Conservation (phyloP, 2,113 vertebrate species). For the Ceuthmochares aereus region DNA sequence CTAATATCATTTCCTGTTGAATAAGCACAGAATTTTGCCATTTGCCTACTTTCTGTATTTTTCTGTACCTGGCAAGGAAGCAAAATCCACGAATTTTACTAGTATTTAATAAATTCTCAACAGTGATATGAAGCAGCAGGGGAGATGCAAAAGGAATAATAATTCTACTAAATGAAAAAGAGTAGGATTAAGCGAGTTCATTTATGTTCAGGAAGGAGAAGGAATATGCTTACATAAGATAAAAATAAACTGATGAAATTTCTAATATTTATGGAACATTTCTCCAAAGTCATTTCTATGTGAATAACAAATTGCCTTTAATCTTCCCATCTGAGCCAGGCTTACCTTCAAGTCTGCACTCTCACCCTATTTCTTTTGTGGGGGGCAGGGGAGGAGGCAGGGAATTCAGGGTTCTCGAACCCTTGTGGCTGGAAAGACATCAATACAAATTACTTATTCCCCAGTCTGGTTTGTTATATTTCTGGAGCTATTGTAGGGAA, state of each 20-base stretch:
- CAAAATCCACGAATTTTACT: constrained; percentile 69
- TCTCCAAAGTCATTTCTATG: constrained; percentile 62
- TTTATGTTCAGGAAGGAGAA: constrained; percentile 72
- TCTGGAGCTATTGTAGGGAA: constrained; percentile 5
- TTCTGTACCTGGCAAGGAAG: constrained; percentile 59
- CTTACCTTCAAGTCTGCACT: constrained; percentile 32
- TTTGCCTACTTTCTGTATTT: constrained; percentile 59
- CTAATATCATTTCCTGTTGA: constrained; percentile 53
- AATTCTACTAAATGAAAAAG: constrained; percentile 78
- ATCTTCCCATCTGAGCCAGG: constrained; percentile 50
- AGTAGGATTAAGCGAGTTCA: constrained; percentile 53
- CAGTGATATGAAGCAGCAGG: constrained; percentile 73
- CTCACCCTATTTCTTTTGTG: neutral
- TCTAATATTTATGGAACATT: constrained; percentile 64
- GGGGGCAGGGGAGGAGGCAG: neutral
- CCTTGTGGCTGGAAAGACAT: neutral
- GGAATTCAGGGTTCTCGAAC: neutral
- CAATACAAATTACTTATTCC: neutral
- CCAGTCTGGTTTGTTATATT: neutral
- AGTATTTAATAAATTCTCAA: constrained; percentile 73
- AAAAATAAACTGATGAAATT: constrained; percentile 76
- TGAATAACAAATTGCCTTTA: constrained; percentile 47
- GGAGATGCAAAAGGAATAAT: constrained; percentile 74
- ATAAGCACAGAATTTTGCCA: constrained; percentile 64
- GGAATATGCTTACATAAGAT: constrained; percentile 67